phyloP scores from a whole-genome alignment of 2,888 invertebrate genomes.

The Hirtodrosophila histrioides region DNA sequence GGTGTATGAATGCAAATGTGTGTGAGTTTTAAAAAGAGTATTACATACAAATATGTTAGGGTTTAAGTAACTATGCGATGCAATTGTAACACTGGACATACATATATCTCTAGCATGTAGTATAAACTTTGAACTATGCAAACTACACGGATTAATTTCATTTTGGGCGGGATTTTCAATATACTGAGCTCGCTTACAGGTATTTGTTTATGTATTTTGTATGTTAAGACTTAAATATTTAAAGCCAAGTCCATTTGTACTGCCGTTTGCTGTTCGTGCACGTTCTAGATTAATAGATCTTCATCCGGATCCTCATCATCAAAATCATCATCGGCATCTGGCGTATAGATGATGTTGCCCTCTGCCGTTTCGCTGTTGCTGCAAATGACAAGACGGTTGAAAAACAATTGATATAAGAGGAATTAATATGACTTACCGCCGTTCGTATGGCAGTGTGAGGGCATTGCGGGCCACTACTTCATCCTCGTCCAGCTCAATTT shows the following conservation, averaged over 20 bases:
- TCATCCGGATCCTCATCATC: slow-evolving; percentile 95
- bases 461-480: slow-evolving; percentile 84
- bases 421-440: slow-evolving; percentile 71
- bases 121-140: slow-evolving; percentile 50
- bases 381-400: background rate
- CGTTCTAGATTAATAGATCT: slow-evolving; percentile 89
- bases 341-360: slow-evolving; percentile 89
- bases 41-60: slow-evolving; percentile 43
- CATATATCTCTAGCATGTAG: slow-evolving; percentile 27
- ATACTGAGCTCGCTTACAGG: slow-evolving; percentile 41
- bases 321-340: slow-evolving; percentile 92
- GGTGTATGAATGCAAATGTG: background rate
- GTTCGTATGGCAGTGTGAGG: slow-evolving; percentile 83
- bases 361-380: slow-evolving; percentile 85
- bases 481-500: slow-evolving; percentile 84
- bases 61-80: slow-evolving; percentile 57
- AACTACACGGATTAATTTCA: slow-evolving; percentile 23
- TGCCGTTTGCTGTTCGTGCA: slow-evolving; percentile 57
- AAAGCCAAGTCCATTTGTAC: slow-evolving; percentile 79
- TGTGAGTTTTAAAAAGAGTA: slow-evolving; percentile 32
- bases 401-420: background rate
- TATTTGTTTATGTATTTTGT: slow-evolving; percentile 18
- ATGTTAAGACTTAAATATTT: slow-evolving; percentile 55
- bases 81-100: slow-evolving; percentile 51
- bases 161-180: slow-evolving; percentile 30